Base-by-base conservation (phyloP, 2,797 vertebrate species). In the Dendrocincla tyrannina region DNA sequence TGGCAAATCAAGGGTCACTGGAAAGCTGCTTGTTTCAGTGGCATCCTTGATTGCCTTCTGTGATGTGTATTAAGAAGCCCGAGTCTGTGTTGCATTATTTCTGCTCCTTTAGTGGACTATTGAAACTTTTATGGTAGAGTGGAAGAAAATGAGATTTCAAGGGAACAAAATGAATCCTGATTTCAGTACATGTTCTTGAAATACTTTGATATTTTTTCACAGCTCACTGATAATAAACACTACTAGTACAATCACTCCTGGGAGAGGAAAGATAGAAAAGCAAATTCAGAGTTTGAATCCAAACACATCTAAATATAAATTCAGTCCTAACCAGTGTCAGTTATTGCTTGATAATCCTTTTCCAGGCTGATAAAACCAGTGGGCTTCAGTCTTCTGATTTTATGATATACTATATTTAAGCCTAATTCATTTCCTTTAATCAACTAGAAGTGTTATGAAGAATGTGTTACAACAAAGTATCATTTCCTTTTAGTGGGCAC, bases 131-230 rank as follows among this genome's bases (percentile, higher is more conserved):
- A 24, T 11, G 22, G 55, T 76, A 63, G 76, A 68, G 35, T 64
- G 22, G 42, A 94, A 64, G 62, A 91, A 93, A 93, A 90, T 66
- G 53, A 60, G 63, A 73, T 95, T 93, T 92, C 56, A 89, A 62
- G 41, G 63, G 12, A 60, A 24, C 16, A 72, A 88, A 75, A 81
- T 69, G 15, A 86, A 81, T 85, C 41, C 50, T 73, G 39, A 88
- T 91, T 86, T 93, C 55, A 41, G 18, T n/a, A 68, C 37, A 15
- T 42, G 19, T 69, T 92, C 46, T 41, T 84, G 62, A 94, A 84
- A 53, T 42, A n/a, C 47, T 41, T 5, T 24, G 15, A 7, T 78
- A 49, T 41, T 70, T 80, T 66, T 84, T 91, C 35, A 75, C 62
- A 64, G 8, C 52, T 78, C 68, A 5, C 7, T 62, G 27, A 10